Percentiles rank a stretch among this genome's conserved stretches.
These are phyloP conservation scores for Eptatretus burgeri DNA, from an alignment of 2,113 vertebrate genomes.

Conservation along the genomic window DNA sequence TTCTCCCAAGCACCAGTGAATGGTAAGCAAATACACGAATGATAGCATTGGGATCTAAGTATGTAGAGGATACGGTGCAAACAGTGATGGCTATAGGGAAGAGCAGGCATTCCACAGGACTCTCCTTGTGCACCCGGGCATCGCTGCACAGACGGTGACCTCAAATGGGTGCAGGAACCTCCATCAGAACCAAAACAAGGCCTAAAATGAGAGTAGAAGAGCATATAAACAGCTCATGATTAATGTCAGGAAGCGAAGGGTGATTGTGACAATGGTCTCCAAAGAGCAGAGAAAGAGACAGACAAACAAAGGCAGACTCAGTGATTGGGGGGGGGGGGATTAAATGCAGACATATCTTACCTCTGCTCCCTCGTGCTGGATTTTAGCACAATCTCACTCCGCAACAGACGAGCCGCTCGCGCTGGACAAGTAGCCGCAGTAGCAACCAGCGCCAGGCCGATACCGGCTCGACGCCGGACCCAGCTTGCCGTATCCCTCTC, in stretches of 20 bases:
- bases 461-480: neutral
- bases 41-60: neutral
- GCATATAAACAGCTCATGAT: too few relatives aligned
- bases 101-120: constrained; percentile 41
- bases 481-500: neutral
- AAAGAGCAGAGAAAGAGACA: constrained; percentile 9
- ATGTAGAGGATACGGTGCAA: constrained; percentile 76
- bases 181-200: too few relatives aligned
- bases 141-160: constrained; percentile 13
- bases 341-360: neutral
- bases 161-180: too few relatives aligned
- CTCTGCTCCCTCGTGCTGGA: neutral
- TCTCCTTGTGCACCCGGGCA: constrained; percentile 57
- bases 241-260: too few relatives aligned
- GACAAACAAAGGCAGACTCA: neutral
- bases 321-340: neutral
- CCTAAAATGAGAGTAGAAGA: too few relatives aligned
- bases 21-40: neutral
- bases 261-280: neutral
- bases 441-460: neutral
- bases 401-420: neutral
- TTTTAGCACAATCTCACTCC: neutral
- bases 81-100: constrained; percentile 83
- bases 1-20: neutral
- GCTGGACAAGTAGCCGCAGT: neutral